Percentiles rank a stretch among this genome's conserved stretches.
phyloP scores from a whole-genome alignment of 2,888 invertebrate species.

The Aphrophora alni region DNA sequence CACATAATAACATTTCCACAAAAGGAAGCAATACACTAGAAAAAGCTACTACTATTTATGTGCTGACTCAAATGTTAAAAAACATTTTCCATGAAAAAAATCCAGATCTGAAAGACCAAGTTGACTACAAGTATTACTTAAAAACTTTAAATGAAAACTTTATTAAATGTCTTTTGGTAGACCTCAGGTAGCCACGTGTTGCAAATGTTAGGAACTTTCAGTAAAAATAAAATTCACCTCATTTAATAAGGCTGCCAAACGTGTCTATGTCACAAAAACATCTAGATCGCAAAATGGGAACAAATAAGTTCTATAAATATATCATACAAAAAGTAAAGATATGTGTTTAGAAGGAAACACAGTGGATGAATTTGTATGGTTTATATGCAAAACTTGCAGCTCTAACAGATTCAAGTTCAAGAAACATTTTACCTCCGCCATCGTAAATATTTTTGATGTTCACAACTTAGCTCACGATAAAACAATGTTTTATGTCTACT shows the following conservation, averaged over 20 bases:
- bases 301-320: conserved; percentile 17
- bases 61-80: background rate
- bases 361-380: conserved; percentile 15
- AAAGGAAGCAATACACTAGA: background rate
- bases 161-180: conserved; percentile 25
- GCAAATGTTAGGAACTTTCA: conserved; percentile 20
- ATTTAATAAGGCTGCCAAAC: conserved; percentile 30
- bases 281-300: conserved; percentile 17
- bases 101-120: conserved; percentile 22
- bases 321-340: background rate
- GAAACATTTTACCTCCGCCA: conserved; percentile 35
- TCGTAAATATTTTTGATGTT: conserved; percentile 17
- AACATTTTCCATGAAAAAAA: conserved; percentile 21
- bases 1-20: conserved; percentile 21
- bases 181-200: conserved; percentile 22
- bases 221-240: conserved; percentile 15
- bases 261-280: conserved; percentile 8
- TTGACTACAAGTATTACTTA: conserved; percentile 17
- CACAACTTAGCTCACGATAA: conserved; percentile 19
- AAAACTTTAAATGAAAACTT: conserved; percentile 23
- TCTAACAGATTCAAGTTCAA: conserved; percentile 24
- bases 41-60: background rate
- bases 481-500: conserved; percentile 11
- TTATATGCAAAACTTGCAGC: conserved; percentile 31
- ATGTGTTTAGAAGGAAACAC: too few species aligned